Evolutionary conservation across 2,797 vertebrate genomes (phyloP), one percentile per base, ranked within the genome.

Genomic region (Schizopygopsis pylzovi): DNA sequence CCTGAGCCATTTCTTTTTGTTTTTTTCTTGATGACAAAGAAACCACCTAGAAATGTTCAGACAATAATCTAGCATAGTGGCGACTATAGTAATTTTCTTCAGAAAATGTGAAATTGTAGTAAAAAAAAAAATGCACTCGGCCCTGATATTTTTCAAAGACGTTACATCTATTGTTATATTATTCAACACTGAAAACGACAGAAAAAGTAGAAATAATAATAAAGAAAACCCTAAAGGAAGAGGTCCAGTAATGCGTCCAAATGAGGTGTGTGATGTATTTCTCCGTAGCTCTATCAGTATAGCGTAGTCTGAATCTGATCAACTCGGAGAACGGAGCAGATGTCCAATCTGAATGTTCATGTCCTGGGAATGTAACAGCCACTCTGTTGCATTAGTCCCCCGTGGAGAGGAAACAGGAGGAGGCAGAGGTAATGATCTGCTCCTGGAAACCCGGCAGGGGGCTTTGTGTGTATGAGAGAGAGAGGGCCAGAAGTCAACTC

Each of bases 371-470:
- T 75, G 56, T 71, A 72, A 25, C 79, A 76, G 84, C 67, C 83
- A 87, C 85, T 89, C 85, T 82, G 59, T 33, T 80, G 79, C 83
- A 59, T 75, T 82, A 82, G 75, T 37, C 54, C 75, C 85, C 83
- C 67, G 79, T 84, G 85, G 82, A 87, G 63, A 86, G 79, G 78
- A 78, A 71, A 82, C 41, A 20, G 92, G 86, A 90, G 81, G 87
- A 80, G 89, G 87, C 90, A 90, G 80, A 90, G 91, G 87, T 92
- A 94, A 92, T 93, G 92, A 91, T 75, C 75, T 86, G 16, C 90
- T 88, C 90, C 75, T 87, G 77, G 89, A 91, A 83, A 86, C 25
- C 61, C 71, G 8, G 81, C 37, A 61, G 59, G 70, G 33, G 68
- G 39, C 11, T 25, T 18, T 65, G 70, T 73, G 54, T 65, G 56